Base-by-base conservation (phyloP, 37 sponge, comb jelly and placozoan genomes). In the Dysidea cf. avara region DNA sequence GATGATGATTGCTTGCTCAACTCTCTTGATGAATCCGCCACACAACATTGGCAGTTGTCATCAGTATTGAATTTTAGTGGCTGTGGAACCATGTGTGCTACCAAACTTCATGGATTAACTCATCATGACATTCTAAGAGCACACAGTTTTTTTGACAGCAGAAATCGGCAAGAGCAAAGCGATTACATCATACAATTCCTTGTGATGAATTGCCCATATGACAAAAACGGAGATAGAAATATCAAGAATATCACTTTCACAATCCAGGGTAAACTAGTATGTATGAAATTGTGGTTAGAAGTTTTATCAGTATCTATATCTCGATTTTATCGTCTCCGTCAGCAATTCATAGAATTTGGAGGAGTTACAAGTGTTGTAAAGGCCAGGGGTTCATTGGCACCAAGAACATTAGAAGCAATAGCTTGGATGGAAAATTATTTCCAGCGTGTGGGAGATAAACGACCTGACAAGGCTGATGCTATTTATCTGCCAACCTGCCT, bases 371-470 rank as follows among this genome's bases (percentile, higher is more conserved):
- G 64, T 4, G 36, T 63, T 31, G 20, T 63, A 13, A 11, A 6
- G 7, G 20, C 32, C 12, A 16, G 71, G 0, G 56, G 22, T 26
- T 26, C 56, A 55, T 26, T 26, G 25, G 30, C 9, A 2, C 71
- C 71, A 4, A 77, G 39, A 40, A 66, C 77, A 24, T 26, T 20
- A 30, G 21, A 55, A 66, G 77, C 77, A 6, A 21, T 69, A 0
- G 80, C 71, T 31, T 79, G 80, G 80, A 50, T 79, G 21, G 63
- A 79, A 0, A 40, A 18, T 14, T 79, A 64, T 61, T 29, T 17
- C 3, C 40, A 28, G 4, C 11, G 49, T 29, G 0, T 78, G 21
- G 78, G 78, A 16, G 78, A 78, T 14, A 37, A 57, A 36, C 56
- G 67, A 59, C 78, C 78, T 25, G 22, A 78, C 24, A 7, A 33